phyloP scores from a whole-genome alignment of 1,140 invertebrate species.

The Mizuhopecten yessoensis region DNA sequence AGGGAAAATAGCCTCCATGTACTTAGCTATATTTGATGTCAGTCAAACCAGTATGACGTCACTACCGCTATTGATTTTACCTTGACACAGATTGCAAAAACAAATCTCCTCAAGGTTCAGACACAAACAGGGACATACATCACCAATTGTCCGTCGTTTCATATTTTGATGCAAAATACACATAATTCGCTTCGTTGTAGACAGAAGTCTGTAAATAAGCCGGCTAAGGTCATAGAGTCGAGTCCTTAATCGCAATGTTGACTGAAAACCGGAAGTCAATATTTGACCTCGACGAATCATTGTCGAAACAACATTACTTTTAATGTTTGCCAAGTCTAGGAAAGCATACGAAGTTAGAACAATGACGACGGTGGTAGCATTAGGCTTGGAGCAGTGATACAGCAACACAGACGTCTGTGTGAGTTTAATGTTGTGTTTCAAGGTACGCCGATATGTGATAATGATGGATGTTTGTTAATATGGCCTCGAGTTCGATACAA shows the following conservation, averaged over 20 bases:
- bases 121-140: neutral
- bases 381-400: neutral
- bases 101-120: neutral
- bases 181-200: neutral
- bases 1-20: too few species aligned
- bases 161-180: neutral
- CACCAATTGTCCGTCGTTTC: neutral
- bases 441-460: neutral
- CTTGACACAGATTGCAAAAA: conserved; percentile 17
- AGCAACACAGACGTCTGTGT: neutral
- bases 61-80: neutral
- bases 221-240: neutral
- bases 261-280: neutral
- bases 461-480: neutral
- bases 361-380: neutral
- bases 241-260: neutral
- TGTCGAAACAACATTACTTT: neutral
- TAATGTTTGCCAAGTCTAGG: neutral
- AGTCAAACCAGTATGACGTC: neutral
- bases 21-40: neutral
- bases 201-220: neutral
- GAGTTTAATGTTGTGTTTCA: neutral
- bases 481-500: neutral
- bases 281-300: neutral
- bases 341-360: neutral